Base-by-base conservation (phyloP, 2,113 vertebrate genomes). In the Gobiocypris rarus region DNA sequence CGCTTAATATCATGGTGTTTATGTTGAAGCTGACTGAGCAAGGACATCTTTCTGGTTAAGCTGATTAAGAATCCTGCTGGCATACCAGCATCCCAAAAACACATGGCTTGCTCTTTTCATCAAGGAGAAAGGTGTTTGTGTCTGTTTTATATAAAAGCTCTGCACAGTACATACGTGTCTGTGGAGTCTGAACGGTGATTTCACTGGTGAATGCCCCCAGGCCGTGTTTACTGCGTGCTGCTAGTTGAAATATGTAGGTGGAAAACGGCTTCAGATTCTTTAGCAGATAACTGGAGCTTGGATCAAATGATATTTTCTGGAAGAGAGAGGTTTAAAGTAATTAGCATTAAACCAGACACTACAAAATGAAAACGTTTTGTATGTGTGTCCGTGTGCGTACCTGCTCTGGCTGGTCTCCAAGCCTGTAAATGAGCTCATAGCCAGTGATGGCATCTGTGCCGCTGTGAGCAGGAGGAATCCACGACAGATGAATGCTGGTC, bases 231-330 rank as follows among this genome's bases (percentile, higher is more conserved):
- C 98, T 99, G 48, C 94, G 96, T 1, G 98, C 98, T 52, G 98
- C 97, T 71, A 99, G 93, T 82, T 97, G 97, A 88, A 99, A 98
- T 85, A 95, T 94, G 91, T 99, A 99, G 65, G 96, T 93, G 89
- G 96, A 98, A 92, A 99, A 99, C 43, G 98, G 96, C 92, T 96
- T 97, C 74, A 99, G 91, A 81, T 97, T 97, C 93, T 98, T 97
- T 26, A 99, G 89, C 22, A 97, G 95, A 58, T 97, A 98, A 22
- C 96, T 95, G 58, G 94, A 95, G 52, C 94, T 92, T 1, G 98
- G 97, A 48, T 99, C 97, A 81, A 98, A 97, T 89, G 92, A 94
- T 87, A 96, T 92, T 38, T 96, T 94, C 90, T 97, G 96, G 96
- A 98, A 88, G 82, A 28, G 83, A 48, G 48, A 65, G 85, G n/a